phyloP scores from a whole-genome alignment of 2,797 vertebrate genomes.

The Cyprinella venusta region DNA sequence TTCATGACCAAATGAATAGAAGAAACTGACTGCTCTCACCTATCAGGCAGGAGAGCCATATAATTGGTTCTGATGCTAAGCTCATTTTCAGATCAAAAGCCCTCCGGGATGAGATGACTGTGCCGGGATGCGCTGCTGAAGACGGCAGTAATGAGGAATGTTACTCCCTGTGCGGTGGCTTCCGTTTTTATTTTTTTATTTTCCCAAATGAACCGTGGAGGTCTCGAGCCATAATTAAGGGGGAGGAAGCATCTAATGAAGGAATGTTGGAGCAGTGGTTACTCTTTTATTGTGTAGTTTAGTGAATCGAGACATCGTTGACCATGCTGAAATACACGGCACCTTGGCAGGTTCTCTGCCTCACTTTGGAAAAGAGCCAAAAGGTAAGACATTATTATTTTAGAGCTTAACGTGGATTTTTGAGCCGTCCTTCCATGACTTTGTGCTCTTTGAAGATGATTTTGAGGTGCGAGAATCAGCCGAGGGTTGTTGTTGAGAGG shows the following conservation, averaged over 20 bases:
- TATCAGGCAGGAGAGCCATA: conserved; percentile 62
- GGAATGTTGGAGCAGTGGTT: conserved; percentile 41
- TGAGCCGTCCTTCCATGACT: background rate
- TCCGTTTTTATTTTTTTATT: conserved; percentile 26
- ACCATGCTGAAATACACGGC: conserved; percentile 79
- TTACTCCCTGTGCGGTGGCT: conserved; percentile 36
- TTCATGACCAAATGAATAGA: background rate
- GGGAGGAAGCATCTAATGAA: conserved; percentile 48
- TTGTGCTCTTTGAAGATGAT: background rate
- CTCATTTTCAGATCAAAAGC: conserved; percentile 70
- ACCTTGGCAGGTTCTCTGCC: conserved; percentile 79
- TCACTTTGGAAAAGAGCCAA: conserved; percentile 74
- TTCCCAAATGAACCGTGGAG: conserved; percentile 38
- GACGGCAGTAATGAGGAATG: conserved; percentile 40
- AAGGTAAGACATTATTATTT: conserved; percentile 70
- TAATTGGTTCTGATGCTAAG: conserved; percentile 80
- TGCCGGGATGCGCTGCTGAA: conserved; percentile 49
- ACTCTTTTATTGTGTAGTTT: conserved; percentile 27
- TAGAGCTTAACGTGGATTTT: background rate
- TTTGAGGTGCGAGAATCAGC: background rate
- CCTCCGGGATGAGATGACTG: conserved; percentile 67
- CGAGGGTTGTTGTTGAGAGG: conserved; percentile 19
- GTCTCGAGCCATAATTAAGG: conserved; percentile 57
- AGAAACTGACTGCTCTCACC: conserved; percentile 34
- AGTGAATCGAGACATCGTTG: conserved; percentile 46